These are phyloP conservation scores for Otocyon megalotis DNA, from an alignment of 2,113 vertebrate species.

Conservation along the genomic window DNA sequence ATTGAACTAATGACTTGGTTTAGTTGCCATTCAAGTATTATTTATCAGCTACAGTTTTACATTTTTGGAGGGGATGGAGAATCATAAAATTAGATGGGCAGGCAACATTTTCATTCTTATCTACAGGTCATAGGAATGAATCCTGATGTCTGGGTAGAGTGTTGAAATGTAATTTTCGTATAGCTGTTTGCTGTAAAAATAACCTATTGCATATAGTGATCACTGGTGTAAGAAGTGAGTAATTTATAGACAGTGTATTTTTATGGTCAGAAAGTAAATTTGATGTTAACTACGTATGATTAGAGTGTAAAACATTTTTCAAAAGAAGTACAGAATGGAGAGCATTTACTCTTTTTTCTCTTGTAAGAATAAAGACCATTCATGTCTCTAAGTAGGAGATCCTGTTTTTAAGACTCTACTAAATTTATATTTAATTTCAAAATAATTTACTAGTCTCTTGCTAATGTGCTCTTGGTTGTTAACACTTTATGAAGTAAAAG, in stretches of 20 bases:
- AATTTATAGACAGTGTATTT: conserved; percentile 42
- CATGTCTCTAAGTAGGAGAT: neutral
- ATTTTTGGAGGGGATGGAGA: conserved; percentile 32
- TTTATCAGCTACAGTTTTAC: conserved; percentile 46
- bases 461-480: neutral
- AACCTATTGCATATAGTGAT: conserved; percentile 51
- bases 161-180: conserved; percentile 60
- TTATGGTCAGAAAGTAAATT: conserved; percentile 55
- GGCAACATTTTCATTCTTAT: conserved; percentile 63
- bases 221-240: conserved; percentile 55
- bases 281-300: conserved; percentile 45
- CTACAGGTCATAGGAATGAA: conserved; percentile 35
- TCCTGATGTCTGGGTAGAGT: conserved; percentile 54
- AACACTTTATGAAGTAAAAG: conserved; percentile 55
- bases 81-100: conserved; percentile 50
- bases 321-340: conserved; percentile 28
- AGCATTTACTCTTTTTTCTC: conserved; percentile 15
- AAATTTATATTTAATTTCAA: conserved; percentile 66
- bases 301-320: conserved; percentile 56
- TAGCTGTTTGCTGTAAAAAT: conserved; percentile 65
- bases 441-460: conserved; percentile 60
- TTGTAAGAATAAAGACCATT: conserved; percentile 1
- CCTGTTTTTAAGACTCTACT: conserved; percentile 62
- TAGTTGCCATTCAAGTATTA: conserved; percentile 61
- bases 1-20: conserved; percentile 45